A percentile compares a stretch with the other conserved stretches of the same genome.
Evolutionary conservation across 2,888 invertebrate genomes (phyloP).

Genomic region (Caenorhabditis macrosperma): DNA sequence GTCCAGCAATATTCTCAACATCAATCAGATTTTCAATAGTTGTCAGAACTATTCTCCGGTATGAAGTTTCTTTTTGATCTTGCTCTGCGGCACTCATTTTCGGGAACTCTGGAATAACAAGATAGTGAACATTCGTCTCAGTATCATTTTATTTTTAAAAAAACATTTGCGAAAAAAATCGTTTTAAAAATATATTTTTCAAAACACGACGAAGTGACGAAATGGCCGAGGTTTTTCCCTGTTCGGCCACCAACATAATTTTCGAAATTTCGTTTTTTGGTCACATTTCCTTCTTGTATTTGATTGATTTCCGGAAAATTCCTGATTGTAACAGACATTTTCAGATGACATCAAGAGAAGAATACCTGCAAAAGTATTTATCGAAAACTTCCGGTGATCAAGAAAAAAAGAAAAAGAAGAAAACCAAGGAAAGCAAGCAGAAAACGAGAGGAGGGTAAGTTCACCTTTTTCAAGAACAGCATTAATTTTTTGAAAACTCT

Average conservation of each 20-base stretch:
- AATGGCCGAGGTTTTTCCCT: neutral
- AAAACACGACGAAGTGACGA: too few relatives aligned
- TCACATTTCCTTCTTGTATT: neutral
- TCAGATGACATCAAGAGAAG: conserved; percentile 61
- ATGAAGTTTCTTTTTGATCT: conserved; percentile 23
- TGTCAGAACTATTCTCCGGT: conserved; percentile 22
- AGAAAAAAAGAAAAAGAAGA: conserved; percentile 63
- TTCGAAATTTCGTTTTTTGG: neutral
- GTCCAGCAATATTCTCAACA: conserved; percentile 15
- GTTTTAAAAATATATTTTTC: too few relatives aligned
- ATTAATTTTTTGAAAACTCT: neutral
- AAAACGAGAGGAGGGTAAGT: conserved; percentile 47
- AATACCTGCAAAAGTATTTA: conserved; percentile 65
- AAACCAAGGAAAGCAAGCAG: conserved; percentile 42
- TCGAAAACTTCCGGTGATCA: conserved; percentile 31
- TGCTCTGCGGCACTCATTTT: neutral
- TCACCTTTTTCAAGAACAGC: neutral
- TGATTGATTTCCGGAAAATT: too few relatives aligned
- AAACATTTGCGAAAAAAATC: too few relatives aligned
- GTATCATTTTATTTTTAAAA: too few relatives aligned
- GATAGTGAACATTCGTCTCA: too few relatives aligned
- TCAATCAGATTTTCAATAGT: conserved; percentile 53
- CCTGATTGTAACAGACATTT: too few relatives aligned
- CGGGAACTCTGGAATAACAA: neutral
- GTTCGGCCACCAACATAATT: too few relatives aligned